Conservation (phyloP, 1,140 invertebrate genomes). For the Cydia splendana region DNA sequence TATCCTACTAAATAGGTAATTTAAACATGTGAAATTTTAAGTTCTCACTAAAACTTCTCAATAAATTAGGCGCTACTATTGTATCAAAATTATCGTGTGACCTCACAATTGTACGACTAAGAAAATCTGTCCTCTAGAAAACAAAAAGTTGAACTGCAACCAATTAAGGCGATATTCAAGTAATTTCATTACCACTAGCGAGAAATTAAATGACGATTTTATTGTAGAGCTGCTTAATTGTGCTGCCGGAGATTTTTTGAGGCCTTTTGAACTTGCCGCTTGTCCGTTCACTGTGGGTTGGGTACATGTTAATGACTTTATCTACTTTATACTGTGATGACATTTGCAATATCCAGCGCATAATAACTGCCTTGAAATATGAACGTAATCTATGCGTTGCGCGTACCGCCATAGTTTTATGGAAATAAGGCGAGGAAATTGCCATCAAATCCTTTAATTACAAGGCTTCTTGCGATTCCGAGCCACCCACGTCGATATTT, state of each 20-base stretch:
- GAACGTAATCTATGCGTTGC: slow-evolving; percentile 54
- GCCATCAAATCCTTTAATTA: slow-evolving; percentile 60
- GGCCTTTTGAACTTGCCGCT: slow-evolving; percentile 51
- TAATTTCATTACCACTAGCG: slow-evolving; percentile 63
- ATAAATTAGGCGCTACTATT: slow-evolving; percentile 24
- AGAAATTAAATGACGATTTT: slow-evolving; percentile 68
- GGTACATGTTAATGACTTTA: slow-evolving; percentile 59
- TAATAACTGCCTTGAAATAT: slow-evolving; percentile 49
- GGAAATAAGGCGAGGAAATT: slow-evolving; percentile 54
- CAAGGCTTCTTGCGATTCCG: slow-evolving; percentile 29
- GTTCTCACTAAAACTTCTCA: neutral
- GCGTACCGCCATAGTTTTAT: slow-evolving; percentile 59
- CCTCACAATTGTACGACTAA: neutral
- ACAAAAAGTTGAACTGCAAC: slow-evolving; percentile 37
- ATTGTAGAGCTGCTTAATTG: slow-evolving; percentile 66
- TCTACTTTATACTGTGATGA: slow-evolving; percentile 44
- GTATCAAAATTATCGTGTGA: slow-evolving; percentile 16
- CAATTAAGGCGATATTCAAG: slow-evolving; percentile 63
- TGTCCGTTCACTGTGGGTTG: neutral
- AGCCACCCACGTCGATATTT: slow-evolving; percentile 50
- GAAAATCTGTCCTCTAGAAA: slow-evolving; percentile 37
- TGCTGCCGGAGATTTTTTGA: slow-evolving; percentile 52
- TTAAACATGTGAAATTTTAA: neutral
- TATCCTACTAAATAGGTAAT: neutral
- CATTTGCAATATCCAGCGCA: slow-evolving; percentile 40